A percentile compares a stretch with the other conserved stretches of the same genome.
Evolutionary conservation across 2,113 vertebrate species (phyloP).

Genomic region (Actenoides hombroni): DNA sequence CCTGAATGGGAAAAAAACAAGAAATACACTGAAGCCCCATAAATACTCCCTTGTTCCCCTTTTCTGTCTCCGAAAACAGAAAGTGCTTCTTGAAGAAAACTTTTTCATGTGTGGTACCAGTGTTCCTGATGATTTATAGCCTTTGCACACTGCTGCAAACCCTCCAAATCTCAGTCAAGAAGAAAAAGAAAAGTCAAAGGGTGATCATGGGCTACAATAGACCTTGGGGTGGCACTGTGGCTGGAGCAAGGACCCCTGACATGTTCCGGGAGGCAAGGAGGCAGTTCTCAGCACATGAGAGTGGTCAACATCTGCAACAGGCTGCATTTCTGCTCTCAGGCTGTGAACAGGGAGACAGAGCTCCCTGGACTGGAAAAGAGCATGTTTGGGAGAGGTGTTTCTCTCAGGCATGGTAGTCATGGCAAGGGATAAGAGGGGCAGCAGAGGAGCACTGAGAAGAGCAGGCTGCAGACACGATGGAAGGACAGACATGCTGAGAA

Average conservation of each 20-base stretch:
- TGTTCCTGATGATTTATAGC: neutral
- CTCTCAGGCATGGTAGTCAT: neutral
- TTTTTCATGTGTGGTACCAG: neutral
- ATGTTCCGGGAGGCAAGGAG: neutral
- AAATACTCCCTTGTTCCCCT: neutral
- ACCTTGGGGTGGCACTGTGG: too few species aligned
- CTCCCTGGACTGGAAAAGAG: neutral
- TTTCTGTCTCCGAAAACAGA: neutral
- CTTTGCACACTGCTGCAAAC: neutral
- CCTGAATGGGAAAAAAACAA: neutral
- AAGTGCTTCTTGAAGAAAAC: neutral
- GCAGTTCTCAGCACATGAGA: neutral
- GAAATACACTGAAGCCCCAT: neutral
- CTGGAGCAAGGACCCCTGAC: neutral
- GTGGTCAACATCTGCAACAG: neutral
- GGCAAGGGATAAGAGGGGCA: neutral
- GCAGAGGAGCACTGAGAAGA: neutral
- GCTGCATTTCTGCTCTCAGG: neutral
- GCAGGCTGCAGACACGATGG: neutral
- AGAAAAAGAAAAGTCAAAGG: neutral
- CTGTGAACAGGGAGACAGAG: neutral
- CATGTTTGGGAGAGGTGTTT: rapidly evolving
- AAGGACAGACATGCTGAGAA: neutral
- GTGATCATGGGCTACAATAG: neutral
- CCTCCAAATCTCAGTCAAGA: neutral